Percentiles rank a stretch among this genome's conserved stretches.
Evolutionary conservation across 2,888 invertebrate genomes (phyloP).

Genomic region (Arctia plantaginis): DNA sequence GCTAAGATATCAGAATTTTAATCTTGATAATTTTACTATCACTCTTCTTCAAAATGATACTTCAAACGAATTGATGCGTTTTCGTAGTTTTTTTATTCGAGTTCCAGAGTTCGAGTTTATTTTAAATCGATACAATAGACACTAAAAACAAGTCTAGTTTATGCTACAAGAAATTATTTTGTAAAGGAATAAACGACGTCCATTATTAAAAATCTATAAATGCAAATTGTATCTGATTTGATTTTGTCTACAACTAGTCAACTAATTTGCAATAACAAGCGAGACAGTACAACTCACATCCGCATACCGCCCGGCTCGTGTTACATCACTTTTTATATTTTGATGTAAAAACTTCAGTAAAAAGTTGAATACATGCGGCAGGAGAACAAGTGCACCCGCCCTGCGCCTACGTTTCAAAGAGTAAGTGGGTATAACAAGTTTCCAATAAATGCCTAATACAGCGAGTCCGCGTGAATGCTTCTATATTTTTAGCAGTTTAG

Average conservation of each 20-base stretch:
- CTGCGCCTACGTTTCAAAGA: conserved; percentile 58
- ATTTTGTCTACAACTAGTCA: conserved; percentile 40
- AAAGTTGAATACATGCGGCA: conserved; percentile 71
- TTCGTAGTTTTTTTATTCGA: too few species aligned
- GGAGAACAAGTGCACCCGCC: conserved; percentile 72
- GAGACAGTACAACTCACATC: conserved; percentile 65
- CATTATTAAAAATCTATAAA: neutral
- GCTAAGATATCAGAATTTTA: neutral
- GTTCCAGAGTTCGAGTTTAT: neutral
- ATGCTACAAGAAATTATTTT: neutral
- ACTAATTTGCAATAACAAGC: conserved; percentile 55
- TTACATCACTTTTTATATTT: conserved; percentile 71
- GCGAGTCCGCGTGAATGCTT: neutral
- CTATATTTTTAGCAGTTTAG: neutral
- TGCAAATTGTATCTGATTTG: neutral
- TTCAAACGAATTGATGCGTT: too few species aligned
- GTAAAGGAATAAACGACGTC: conserved; percentile 19
- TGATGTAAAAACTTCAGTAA: conserved; percentile 63
- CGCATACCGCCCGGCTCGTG: conserved; percentile 81
- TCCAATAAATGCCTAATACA: neutral
- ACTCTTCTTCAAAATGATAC: too few species aligned
- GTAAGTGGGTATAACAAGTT: conserved; percentile 25
- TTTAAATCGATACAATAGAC: neutral
- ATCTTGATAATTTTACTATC: too few species aligned
- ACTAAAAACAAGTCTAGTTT: too few species aligned